These are phyloP conservation scores for Xylophagus ater DNA, from an alignment of 2,888 invertebrate species.

Conservation along the genomic window DNA sequence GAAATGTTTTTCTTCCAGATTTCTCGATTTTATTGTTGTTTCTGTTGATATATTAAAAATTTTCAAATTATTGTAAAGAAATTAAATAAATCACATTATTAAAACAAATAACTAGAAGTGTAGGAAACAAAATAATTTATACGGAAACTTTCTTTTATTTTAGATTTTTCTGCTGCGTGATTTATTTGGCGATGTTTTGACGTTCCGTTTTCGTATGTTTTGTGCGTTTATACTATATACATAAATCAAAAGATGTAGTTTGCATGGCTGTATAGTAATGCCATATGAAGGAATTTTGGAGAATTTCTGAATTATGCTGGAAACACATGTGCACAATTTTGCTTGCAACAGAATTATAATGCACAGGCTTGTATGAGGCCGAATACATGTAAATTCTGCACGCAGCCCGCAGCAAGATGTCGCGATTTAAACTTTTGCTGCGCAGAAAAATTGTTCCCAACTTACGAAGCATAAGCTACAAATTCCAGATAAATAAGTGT, in stretches of 20 bases:
- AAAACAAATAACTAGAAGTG: conserved; percentile 6
- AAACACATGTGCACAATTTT: too few relatives aligned
- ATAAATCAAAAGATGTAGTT: not conserved
- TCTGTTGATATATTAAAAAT: not conserved
- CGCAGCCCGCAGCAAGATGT: too few relatives aligned
- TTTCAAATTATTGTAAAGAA: not conserved
- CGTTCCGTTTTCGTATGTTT: not conserved
- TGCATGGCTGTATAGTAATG: not conserved
- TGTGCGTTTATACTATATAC: not conserved
- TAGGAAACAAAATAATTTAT: not conserved
- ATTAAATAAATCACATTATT: not conserved
- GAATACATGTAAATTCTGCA: too few relatives aligned
- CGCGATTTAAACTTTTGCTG: too few relatives aligned
- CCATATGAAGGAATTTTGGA: too few relatives aligned
- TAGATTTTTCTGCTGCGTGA: not conserved
- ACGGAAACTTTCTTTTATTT: conserved; percentile 1
- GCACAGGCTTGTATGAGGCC: too few relatives aligned
- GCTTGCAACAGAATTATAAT: too few relatives aligned
- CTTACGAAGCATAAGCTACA: too few relatives aligned
- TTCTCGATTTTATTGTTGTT: too few relatives aligned
- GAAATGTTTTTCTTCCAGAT: not conserved
- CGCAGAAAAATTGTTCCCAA: too few relatives aligned
- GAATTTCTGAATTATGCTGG: too few relatives aligned
- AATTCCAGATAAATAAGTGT: too few relatives aligned
- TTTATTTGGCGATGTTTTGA: conserved; percentile 7